Conservation (phyloP, 2,888 invertebrate species). For the Pecten maximus region DNA sequence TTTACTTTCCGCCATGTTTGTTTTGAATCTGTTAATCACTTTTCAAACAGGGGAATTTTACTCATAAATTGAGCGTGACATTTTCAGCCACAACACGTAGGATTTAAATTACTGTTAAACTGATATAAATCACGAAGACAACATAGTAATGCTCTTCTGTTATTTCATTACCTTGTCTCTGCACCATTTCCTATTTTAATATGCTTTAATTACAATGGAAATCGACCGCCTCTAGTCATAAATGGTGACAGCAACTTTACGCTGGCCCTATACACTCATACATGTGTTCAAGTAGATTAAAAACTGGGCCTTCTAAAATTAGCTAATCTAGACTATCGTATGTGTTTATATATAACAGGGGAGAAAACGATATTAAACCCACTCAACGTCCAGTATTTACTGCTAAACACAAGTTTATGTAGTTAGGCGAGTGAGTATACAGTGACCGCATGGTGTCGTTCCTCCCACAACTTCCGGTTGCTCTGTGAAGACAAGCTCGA, state of each 20-base stretch:
- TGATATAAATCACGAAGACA: not conserved
- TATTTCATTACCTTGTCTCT: not conserved
- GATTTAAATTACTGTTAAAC: not conserved
- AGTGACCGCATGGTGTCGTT: slow-evolving; percentile 5
- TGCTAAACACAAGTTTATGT: slow-evolving; percentile 1
- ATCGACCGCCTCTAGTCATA: not conserved
- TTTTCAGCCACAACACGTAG: not conserved
- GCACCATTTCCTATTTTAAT: not conserved
- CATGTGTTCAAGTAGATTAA: too few species aligned
- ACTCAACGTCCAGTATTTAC: not conserved
- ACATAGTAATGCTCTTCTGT: not conserved
- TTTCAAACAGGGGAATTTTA: not conserved
- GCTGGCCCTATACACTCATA: too few species aligned
- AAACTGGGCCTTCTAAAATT: not conserved
- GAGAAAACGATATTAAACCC: not conserved
- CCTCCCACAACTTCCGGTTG: not conserved
- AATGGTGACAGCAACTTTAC: not conserved
- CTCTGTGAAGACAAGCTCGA: not conserved
- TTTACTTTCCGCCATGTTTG: not conserved
- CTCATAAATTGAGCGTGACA: not conserved
- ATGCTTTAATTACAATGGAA: not conserved
- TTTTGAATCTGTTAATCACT: not conserved
- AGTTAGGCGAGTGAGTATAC: not conserved
- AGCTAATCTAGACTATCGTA: not conserved
- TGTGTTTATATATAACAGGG: not conserved